A percentile compares a stretch with the other conserved stretches of the same genome.
These are phyloP conservation scores for Dynastes hyllus DNA, from an alignment of 2,888 invertebrate genomes.

Conservation along the genomic window DNA sequence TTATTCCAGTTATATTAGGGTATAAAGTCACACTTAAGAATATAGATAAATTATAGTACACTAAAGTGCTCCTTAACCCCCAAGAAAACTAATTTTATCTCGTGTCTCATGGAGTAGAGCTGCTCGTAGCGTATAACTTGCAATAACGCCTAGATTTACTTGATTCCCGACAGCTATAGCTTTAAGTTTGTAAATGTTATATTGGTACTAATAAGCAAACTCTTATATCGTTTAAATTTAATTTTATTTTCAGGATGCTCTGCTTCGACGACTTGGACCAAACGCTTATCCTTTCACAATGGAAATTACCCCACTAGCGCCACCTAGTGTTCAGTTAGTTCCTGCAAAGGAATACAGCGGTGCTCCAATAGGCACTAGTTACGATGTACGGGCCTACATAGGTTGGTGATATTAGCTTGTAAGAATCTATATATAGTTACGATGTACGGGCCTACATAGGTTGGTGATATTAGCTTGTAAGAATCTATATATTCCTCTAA, in stretches of 20 bases:
- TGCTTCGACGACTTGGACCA: slow-evolving; percentile 84
- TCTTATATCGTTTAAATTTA: not conserved
- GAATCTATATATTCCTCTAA: not conserved
- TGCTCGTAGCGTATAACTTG: no score
- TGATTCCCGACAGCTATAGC: no score
- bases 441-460: slow-evolving; percentile 91
- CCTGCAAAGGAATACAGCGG: slow-evolving; percentile 94
- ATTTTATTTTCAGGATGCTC: slow-evolving; percentile 79
- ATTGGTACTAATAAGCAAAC: no score
- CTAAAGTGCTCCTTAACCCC: no score
- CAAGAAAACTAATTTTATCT: no score
- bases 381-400: slow-evolving; percentile 89
- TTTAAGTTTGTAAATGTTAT: no score
- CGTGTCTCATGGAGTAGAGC: no score
- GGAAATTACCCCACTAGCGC: slow-evolving; percentile 87
- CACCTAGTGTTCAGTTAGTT: slow-evolving; percentile 92
- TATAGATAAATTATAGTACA: no score
- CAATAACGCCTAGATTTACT: no score
- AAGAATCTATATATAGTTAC: no score
- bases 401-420: slow-evolving; percentile 74
- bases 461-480: slow-evolving; percentile 69
- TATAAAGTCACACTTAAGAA: no score
- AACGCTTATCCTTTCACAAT: slow-evolving; percentile 88
- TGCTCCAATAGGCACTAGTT: slow-evolving; percentile 93
- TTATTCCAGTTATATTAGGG: no score